Conservation (phyloP, 1,140 invertebrate species). For the Popillia japonica region DNA sequence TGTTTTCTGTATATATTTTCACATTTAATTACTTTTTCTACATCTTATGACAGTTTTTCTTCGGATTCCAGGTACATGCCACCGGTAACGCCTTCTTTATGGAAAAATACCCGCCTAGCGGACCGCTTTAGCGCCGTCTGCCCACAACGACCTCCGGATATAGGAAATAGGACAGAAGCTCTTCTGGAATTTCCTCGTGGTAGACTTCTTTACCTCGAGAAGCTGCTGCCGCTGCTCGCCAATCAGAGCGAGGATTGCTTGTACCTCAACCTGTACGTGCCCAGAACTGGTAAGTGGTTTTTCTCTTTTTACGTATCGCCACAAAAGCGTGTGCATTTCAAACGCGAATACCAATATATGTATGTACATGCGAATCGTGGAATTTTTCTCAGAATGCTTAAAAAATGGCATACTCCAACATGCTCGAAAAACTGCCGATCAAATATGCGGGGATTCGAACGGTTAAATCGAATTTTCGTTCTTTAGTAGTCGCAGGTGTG, state of each 20-base stretch:
- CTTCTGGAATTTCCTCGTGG: constrained; percentile 79
- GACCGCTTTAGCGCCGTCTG: constrained; percentile 88
- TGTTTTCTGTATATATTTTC: too few relatives aligned
- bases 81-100: constrained; percentile 88
- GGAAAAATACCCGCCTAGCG: constrained; percentile 82
- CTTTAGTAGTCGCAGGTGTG: constrained; percentile 22
- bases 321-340: not conserved
- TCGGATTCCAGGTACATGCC: constrained; percentile 83
- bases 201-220: constrained; percentile 81
- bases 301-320: constrained; percentile 9
- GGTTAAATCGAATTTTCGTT: constrained; percentile 25
- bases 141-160: constrained; percentile 81
- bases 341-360: not conserved
- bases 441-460: constrained; percentile 13
- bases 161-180: constrained; percentile 76
- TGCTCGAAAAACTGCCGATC: not conserved
- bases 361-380: not conserved
- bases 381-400: not conserved
- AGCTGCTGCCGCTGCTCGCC: constrained; percentile 79
- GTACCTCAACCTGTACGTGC: constrained; percentile 95
- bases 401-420: not conserved
- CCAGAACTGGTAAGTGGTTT: constrained; percentile 75
- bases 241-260: constrained; percentile 98
- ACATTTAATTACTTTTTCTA: too few relatives aligned
- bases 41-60: not conserved